phyloP scores from a whole-genome alignment of 2,113 vertebrate species.

The Kryptolebias marmoratus region DNA sequence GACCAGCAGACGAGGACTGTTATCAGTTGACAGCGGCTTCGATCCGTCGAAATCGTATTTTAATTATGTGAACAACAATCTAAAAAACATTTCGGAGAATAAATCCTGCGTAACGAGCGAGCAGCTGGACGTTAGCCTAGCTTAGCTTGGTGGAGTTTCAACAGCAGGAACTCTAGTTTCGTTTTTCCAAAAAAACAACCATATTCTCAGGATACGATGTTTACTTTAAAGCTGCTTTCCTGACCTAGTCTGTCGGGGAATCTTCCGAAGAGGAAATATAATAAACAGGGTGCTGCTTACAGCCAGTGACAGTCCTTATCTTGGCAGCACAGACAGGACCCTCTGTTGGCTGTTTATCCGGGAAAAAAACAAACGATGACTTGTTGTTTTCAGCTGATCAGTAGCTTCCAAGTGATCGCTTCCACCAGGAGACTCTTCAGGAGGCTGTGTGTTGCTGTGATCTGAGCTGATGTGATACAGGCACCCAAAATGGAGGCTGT shows the following conservation, averaged over 20 bases:
- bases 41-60: constrained; percentile 11
- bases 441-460: constrained; percentile 25
- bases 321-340: constrained; percentile 37
- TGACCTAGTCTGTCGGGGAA: background rate
- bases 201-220: background rate
- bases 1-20: constrained; percentile 1
- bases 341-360: constrained; percentile 5
- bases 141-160: constrained; percentile 14
- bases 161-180: constrained; percentile 19
- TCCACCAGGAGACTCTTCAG: constrained; percentile 4
- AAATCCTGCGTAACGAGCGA: background rate
- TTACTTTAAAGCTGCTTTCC: background rate
- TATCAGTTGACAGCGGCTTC: background rate
- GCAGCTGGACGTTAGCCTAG: constrained; percentile 42
- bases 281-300: constrained; percentile 20
- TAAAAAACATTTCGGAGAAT: background rate
- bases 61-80: background rate
- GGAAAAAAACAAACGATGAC: constrained; percentile 18
- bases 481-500: constrained; percentile 79
- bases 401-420: constrained; percentile 7
- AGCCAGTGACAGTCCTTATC: constrained; percentile 41
- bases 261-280: background rate
- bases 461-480: constrained; percentile 41
- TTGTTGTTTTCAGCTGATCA: constrained; percentile 8
- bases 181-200: constrained; percentile 21